Conservation (phyloP, 1,140 invertebrate genomes). For the Zaprionus nigranus region DNA sequence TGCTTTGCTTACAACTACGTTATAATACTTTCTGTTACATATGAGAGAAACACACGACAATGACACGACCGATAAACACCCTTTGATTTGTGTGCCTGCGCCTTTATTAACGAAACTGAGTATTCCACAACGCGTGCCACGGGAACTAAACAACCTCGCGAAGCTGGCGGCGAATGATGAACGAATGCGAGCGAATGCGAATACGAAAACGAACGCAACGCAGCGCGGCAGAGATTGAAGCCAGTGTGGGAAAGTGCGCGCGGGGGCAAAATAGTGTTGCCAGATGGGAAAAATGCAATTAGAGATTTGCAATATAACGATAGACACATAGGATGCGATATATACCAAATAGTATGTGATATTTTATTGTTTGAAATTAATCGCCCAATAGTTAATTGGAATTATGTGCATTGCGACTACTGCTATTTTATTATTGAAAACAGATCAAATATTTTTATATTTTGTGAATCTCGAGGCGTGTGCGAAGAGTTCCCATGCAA, state of each 20-base stretch:
- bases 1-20: conserved; percentile 33
- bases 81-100: conserved; percentile 11
- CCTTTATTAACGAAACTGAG: conserved; percentile 34
- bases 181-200: conserved; percentile 37
- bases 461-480: too few species aligned
- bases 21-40: conserved; percentile 60
- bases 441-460: too few species aligned
- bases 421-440: too few species aligned
- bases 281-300: background rate
- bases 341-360: background rate
- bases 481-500: too few species aligned
- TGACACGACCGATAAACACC: conserved; percentile 40
- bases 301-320: conserved; percentile 2
- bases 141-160: conserved; percentile 28
- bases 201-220: conserved; percentile 19
- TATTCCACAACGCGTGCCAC: conserved; percentile 40
- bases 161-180: conserved; percentile 47
- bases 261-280: background rate
- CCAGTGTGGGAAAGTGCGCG: conserved; percentile 9
- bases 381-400: background rate
- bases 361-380: background rate
- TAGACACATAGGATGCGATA: background rate
- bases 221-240: conserved; percentile 40
- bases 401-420: too few species aligned
- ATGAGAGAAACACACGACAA: conserved; percentile 37